These are phyloP conservation scores for Trematocara marginatum DNA, from an alignment of 2,113 vertebrate genomes.

Conservation along the genomic window DNA sequence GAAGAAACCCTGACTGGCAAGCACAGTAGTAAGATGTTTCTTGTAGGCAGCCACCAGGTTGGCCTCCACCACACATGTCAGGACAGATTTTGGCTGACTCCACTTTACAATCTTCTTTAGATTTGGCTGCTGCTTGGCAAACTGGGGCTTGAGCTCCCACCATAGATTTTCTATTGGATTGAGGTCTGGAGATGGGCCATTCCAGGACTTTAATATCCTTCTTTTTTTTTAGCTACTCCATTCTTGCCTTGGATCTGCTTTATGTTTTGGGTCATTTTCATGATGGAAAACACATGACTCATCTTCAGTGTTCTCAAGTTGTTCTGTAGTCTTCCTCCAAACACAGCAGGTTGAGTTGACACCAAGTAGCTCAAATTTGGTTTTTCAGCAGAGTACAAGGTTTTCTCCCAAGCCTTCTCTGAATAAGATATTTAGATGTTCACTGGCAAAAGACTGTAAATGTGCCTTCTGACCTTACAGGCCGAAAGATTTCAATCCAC, in stretches of 20 bases:
- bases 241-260: accelerated
- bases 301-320: neutral
- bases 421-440: neutral
- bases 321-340: neutral
- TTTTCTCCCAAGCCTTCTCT: neutral
- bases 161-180: neutral
- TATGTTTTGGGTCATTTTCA: neutral
- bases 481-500: neutral
- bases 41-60: neutral
- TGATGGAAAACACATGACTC: neutral
- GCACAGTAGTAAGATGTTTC: neutral
- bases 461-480: neutral
- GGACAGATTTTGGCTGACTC: neutral
- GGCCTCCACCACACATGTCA: neutral
- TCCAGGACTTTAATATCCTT: neutral
- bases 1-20: neutral
- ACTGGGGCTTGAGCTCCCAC: neutral
- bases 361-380: neutral
- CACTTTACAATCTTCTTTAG: neutral
- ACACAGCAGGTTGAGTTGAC: neutral
- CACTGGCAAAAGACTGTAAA: neutral
- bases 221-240: neutral
- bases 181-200: neutral
- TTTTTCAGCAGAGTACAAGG: neutral
- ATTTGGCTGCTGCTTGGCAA: neutral